Conservation (phyloP, 2,797 vertebrate species). For the Gastrophryne carolinensis region DNA sequence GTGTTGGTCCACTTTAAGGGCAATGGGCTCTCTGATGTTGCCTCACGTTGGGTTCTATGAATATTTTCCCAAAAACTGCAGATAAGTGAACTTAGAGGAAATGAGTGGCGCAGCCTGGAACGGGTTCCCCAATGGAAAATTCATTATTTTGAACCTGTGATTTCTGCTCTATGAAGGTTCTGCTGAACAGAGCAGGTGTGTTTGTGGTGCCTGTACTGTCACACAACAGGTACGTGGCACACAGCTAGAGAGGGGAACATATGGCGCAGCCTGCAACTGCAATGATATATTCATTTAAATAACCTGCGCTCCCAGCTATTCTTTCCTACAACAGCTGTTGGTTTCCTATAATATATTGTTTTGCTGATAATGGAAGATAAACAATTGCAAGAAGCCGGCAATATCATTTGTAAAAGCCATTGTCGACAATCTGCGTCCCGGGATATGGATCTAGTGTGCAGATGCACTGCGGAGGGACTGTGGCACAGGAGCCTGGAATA, state of each 20-base stretch:
- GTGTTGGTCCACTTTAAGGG: too few species aligned
- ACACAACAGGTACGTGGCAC: slow-evolving; percentile 7
- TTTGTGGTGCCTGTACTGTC: background rate
- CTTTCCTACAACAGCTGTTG: slow-evolving; percentile 33
- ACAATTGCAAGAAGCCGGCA: slow-evolving; percentile 28
- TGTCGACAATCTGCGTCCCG: slow-evolving; percentile 16
- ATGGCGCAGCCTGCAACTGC: slow-evolving; percentile 14
- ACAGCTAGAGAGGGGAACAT: slow-evolving; percentile 1
- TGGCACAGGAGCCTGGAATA: background rate
- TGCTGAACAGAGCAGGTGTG: background rate
- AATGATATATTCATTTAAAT: slow-evolving; percentile 36
- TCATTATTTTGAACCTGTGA: too few species aligned
- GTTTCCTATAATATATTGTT: slow-evolving; percentile 42
- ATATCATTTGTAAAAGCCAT: slow-evolving; percentile 32
- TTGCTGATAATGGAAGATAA: slow-evolving; percentile 42
- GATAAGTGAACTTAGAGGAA: too few species aligned
- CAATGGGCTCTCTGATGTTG: too few species aligned
- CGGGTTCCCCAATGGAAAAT: too few species aligned
- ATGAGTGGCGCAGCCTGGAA: too few species aligned
- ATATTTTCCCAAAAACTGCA: too few species aligned
- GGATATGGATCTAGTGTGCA: background rate
- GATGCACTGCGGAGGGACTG: background rate
- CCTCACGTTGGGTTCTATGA: too few species aligned
- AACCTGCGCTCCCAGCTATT: slow-evolving; percentile 27
- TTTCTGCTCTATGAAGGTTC: too few species aligned